These are phyloP conservation scores for Phytoseiulus persimilis DNA, from an alignment of 2,888 invertebrate species.

Conservation along the genomic window DNA sequence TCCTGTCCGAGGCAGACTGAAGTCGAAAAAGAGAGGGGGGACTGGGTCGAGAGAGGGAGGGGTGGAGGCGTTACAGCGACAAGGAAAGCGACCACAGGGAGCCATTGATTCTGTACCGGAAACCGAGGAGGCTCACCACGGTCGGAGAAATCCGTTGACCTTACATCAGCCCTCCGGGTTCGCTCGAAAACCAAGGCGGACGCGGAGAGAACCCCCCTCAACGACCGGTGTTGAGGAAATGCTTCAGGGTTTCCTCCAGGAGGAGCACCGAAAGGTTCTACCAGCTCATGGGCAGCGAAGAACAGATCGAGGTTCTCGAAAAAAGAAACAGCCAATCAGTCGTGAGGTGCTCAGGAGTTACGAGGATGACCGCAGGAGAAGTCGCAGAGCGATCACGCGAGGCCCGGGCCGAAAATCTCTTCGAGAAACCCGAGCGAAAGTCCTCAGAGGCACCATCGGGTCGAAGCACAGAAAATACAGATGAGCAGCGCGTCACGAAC, in stretches of 20 bases:
- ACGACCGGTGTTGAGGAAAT: no score
- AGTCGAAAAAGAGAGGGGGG: neutral
- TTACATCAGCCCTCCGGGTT: neutral
- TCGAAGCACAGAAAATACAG: neutral
- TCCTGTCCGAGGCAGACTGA: neutral
- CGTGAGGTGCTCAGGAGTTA: no score
- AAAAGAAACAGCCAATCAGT: no score
- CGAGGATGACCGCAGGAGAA: neutral
- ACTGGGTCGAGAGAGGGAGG: neutral
- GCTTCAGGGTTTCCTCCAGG: no score
- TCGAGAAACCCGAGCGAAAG: neutral
- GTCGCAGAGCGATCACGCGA: neutral
- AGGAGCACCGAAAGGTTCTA: no score
- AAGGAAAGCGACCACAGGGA: neutral
- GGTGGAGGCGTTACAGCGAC: neutral
- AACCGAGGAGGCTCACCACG: neutral
- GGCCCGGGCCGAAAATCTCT: neutral
- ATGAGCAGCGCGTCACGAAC: neutral
- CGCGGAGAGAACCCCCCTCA: neutral
- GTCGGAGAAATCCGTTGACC: neutral
- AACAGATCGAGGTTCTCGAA: no score
- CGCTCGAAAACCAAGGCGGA: neutral
- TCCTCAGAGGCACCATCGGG: neutral
- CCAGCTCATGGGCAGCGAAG: no score
- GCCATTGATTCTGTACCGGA: conserved; percentile 5